Evolutionary conservation across 2,888 invertebrate species (phyloP).

Genomic region (Girardia tigrina): DNA sequence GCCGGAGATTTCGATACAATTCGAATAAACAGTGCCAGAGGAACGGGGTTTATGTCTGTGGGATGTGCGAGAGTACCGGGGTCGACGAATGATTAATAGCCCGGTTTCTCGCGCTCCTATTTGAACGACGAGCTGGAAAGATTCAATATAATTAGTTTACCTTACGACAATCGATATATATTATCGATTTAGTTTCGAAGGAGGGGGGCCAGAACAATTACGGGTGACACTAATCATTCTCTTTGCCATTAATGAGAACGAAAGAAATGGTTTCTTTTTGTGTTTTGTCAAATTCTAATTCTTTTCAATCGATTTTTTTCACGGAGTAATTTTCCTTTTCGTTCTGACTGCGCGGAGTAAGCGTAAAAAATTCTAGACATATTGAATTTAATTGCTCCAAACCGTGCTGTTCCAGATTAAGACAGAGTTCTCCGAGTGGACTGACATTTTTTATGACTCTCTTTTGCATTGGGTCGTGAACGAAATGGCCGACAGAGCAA

Average conservation of each 20-base stretch:
- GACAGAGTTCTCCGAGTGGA: not conserved
- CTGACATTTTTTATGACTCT: slow-evolving; percentile 18
- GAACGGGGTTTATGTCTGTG: not conserved
- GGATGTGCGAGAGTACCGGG: not conserved
- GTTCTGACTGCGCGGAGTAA: too few species aligned
- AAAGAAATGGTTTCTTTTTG: too few species aligned
- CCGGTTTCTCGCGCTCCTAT: not conserved
- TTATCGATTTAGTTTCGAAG: too few species aligned
- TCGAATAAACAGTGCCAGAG: slow-evolving; percentile 23
- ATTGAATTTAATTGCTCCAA: slow-evolving; percentile 1
- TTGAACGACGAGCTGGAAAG: not conserved
- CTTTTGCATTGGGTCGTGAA: not conserved
- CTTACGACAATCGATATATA: slow-evolving; percentile 3
- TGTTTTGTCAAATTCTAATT: too few species aligned
- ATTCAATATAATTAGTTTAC: slow-evolving; percentile 3
- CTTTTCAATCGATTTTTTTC: too few species aligned
- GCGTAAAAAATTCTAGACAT: slow-evolving; percentile 4
- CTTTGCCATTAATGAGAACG: too few species aligned
- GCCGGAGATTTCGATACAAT: slow-evolving; percentile 7
- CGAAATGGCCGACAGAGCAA: slow-evolving; percentile 20
- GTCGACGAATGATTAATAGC: not conserved
- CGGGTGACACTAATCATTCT: too few species aligned
- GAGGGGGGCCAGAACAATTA: too few species aligned
- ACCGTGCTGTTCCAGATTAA: slow-evolving; percentile 16
- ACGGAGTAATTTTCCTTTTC: too few species aligned